These are phyloP conservation scores for Lycaena phlaeas DNA, from an alignment of 2,888 invertebrate species.

Conservation along the genomic window DNA sequence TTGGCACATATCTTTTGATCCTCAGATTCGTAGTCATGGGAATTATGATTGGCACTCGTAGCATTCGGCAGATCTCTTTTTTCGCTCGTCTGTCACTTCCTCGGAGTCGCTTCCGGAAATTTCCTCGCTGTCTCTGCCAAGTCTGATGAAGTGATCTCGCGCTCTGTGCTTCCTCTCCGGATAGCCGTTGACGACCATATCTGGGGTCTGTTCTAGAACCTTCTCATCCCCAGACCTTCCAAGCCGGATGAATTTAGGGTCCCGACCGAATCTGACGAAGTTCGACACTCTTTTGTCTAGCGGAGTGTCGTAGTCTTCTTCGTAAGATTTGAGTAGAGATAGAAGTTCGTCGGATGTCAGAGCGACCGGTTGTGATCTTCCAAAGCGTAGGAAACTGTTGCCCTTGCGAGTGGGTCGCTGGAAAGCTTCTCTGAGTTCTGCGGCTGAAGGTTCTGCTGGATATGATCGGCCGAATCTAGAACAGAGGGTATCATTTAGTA, in stretches of 20 bases:
- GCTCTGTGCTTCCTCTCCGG: slow-evolving; percentile 57
- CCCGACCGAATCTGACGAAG: slow-evolving; percentile 4
- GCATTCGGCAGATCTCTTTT: slow-evolving; percentile 46
- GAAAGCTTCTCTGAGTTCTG: slow-evolving; percentile 47
- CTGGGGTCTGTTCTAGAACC: slow-evolving; percentile 35
- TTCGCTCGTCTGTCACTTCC: slow-evolving; percentile 39
- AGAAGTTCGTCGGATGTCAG: slow-evolving; percentile 51
- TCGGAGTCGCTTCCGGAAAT: slow-evolving; percentile 35
- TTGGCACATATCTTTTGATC: slow-evolving; percentile 20
- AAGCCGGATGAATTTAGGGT: slow-evolving; percentile 52
- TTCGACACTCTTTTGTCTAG: slow-evolving; percentile 34
- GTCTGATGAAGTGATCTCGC: slow-evolving; percentile 56
- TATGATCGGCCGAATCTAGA: slow-evolving; percentile 58
- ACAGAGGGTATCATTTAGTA: too few relatives aligned
- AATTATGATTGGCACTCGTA: slow-evolving; percentile 52
- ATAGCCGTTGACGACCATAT: slow-evolving; percentile 35
- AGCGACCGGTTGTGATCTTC: slow-evolving; percentile 47
- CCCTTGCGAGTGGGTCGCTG: slow-evolving; percentile 43
- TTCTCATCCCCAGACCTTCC: slow-evolving; percentile 49
- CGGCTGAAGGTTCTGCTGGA: slow-evolving; percentile 52
- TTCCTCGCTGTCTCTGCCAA: slow-evolving; percentile 57
- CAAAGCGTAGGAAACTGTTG: slow-evolving; percentile 58
- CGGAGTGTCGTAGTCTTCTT: slow-evolving; percentile 47
- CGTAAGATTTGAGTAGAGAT: slow-evolving; percentile 45
- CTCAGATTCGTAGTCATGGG: slow-evolving; percentile 19